Base-by-base conservation (phyloP, 2,113 vertebrate genomes). In the Verasper variegatus region DNA sequence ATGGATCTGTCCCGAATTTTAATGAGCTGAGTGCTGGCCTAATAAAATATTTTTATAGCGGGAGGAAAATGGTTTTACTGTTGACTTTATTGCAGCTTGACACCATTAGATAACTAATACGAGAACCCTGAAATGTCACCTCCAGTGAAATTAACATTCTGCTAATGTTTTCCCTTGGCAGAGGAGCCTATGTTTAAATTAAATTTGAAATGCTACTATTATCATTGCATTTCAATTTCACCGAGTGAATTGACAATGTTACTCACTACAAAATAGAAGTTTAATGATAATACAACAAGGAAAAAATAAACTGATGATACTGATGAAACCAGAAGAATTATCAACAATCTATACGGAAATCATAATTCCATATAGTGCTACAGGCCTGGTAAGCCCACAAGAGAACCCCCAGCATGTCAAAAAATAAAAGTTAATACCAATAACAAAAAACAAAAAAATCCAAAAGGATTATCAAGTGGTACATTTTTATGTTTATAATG, bases 41-140 rank as follows among this genome's bases (percentile, higher is more conserved):
- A 0, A 68, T n/a, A 31, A 78, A 83, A 59, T 27, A 45, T 4
- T 31, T 70, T 79, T 47, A 66, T 12, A 74, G 47, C 42, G 5
- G 21, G 6, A 31, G 24, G 27, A 60, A 76, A 74, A 77, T 47
- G 3, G 0, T 59, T 58, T 59, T 47, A 64, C 3, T 18, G 15
- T 21, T 31, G 51, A 26, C 20, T 80, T 71, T 0, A 80, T 51
- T 61, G 26, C 54, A 61, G 65, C 17, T 59, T 5, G 3, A 51
- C 54, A 68, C 26, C 1, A 3, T 56, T 37, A 13, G 6, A 71
- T 35, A 65, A 63, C 8, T 2, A 60, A 76, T 40, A 54, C 15
- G 15, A 63, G 63, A 56, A 51, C 14, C 1, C 20, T 4, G 27
- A 74, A 59, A 27, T 55, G 67, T 68, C 24, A 24, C 10, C 26